Base-by-base conservation (phyloP, 2,797 vertebrate species). In the Silurus aristotelis region DNA sequence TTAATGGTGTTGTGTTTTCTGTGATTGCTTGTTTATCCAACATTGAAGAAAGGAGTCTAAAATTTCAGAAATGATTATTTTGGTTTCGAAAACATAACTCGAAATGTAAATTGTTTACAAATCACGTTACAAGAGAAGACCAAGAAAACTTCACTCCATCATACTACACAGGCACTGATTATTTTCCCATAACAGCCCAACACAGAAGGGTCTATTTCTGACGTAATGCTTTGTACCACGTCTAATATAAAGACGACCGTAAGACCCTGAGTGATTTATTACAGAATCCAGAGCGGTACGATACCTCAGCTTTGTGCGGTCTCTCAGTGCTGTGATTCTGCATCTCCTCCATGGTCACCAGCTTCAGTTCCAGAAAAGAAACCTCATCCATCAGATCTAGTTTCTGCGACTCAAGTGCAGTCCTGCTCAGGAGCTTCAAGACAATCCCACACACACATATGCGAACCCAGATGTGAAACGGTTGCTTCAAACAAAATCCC, bases 241-340 rank as follows among this genome's bases (percentile, higher is more conserved):
- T n/a, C 25, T 52, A 25, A 25, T 55, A 17, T 63, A n/a, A n/a
- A 72, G 46, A 25, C 25, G 15, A 46, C 1, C 2, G 10, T 48
- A 27, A 1, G n/a, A 31, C 17, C 55, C 58, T 38, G 1, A 19
- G 43, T n/a, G 56, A 46, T 73, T 64, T 38, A 38, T 43, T 82
- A 43, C n/a, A 27, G 13, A 31, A 3, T 63, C 58, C 38, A 46
- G 58, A 80, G 71, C 31, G 43, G 66, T 56, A 58, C 78, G 75
- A 68, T 94, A 99, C 98, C 96, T 99, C 98, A 78, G 98, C 98
- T 95, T 98, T 99, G 89, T 95, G 97, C 89, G 98, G 96, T 85
- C 96, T 97, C 87, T 98, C 97, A 68, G 95, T 93, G n/a, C 95
- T 95, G 66, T 96, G 95, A 86, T 89, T 92, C 89, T 97, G 96